Base-by-base conservation (phyloP, 2,113 vertebrate genomes). In the Catharus fuscescens region DNA sequence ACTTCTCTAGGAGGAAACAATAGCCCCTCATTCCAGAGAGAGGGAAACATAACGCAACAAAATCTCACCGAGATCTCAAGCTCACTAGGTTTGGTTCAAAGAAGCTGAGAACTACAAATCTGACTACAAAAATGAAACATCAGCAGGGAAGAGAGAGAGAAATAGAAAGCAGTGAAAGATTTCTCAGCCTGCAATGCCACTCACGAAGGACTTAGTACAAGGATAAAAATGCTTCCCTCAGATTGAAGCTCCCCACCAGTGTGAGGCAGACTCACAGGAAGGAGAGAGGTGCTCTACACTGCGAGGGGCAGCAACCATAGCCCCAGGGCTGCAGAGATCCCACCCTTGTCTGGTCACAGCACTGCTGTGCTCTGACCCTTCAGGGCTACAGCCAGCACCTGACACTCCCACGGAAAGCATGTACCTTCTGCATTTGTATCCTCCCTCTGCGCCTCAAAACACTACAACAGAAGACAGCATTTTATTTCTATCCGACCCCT, bases 1-100 rank as follows among this genome's bases (percentile, higher is more conserved):
- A 28, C 12, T 52, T 57, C 19, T 85, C 48, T 31, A 50, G 36
- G 8, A 86, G 44, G 34, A 92, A 88, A 93, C 80, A 92, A 88
- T 2, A 66, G 73, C 9, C 38, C 12, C 18, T 80, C 45, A 16
- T 88, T 80, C 31, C 62, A 83, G 19, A 21, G 60, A 73, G n/a
- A 34, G 13, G 5, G 13, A 24, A 56, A 61, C 73, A 65, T 28
- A 91, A n/a, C 1, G 14, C 62, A 78, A 59, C 9, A 72, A 81
- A 77, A 88, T 57, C 56, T 93, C 61, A 56, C 8, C 0, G 0
- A 89, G 61, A 48, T 71, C 65, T 72, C 0, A 2, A 0, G 0
- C 34, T 74, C 26, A n/a, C 28, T 21, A 9, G 0, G 2, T 44
- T 78, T 59, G 17, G 28, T 53, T 74, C 64, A 52, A 77, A 80